Base-by-base conservation (phyloP, 1,140 invertebrate species). In the Anastrepha ludens region DNA sequence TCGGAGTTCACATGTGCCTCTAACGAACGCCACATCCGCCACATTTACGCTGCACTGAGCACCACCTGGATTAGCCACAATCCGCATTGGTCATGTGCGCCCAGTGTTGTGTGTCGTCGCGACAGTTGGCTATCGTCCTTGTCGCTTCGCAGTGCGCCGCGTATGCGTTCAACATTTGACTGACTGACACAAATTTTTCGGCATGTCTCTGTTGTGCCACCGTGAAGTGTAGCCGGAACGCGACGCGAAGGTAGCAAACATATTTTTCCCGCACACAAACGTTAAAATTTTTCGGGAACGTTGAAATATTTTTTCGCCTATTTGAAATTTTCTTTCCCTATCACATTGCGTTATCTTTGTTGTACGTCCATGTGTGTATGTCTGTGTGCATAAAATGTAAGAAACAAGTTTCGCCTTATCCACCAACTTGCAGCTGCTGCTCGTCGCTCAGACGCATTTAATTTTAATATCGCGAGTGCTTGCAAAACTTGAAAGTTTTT, bases 21-120 rank as follows among this genome's bases (percentile, higher is more conserved):
- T 70, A 47, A 29, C 64, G 47, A 87, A 87, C 58, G 47, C 65
- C 86, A 87, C 86, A 78, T 59, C 41, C 86, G 59, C 70, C 70
- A 44, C 67, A 87, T 60, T 47, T 59, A 59, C 55, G 70, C 59
- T 74, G 67, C 50, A 87, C 15, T 60, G 6, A 7, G 29, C 50
- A 59, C n/a, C 44, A 74, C 47, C 47, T n/a, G 8, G 17, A 81
- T 81, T 81, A 81, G 17, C 74, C 20, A n/a, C 74, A 9, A 81
- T 67, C 74, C n/a, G 74, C 20, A 55, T 81, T 81, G 47, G 74
- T 55, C 47, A 58, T 55, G 74, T 55, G 47, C 74, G 47, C 74
- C 41, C 47, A 50, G n/a, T n/a, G 74, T 81, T n/a, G 55, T 29
- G 47, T 81, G 74, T 58, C 74, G 17, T 8, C 41, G 74, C 47